Conservation (phyloP, 2,888 invertebrate species). For the Xanthorhoe designata region DNA sequence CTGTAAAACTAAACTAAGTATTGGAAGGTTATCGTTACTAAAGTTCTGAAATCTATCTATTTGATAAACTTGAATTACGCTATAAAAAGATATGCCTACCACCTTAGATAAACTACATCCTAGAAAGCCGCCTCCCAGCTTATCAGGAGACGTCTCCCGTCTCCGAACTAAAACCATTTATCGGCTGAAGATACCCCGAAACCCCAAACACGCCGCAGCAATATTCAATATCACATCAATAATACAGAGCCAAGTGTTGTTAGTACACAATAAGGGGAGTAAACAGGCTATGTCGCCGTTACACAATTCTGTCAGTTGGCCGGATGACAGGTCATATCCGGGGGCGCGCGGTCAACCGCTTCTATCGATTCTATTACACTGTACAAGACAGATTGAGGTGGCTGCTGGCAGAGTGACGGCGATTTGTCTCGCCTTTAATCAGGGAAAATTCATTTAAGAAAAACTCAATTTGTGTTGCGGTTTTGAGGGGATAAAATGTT, state of each 20-base stretch:
- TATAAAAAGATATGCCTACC: constrained; percentile 12
- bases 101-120: constrained; percentile 15
- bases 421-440: constrained; percentile 51
- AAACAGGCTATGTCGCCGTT: constrained; percentile 65
- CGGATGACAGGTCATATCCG: constrained; percentile 80
- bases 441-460: constrained; percentile 33
- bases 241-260: constrained; percentile 62
- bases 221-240: constrained; percentile 49
- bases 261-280: constrained; percentile 66
- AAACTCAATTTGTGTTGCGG: constrained; percentile 27
- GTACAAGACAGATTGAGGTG: constrained; percentile 73
- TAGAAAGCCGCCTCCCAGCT: constrained; percentile 7
- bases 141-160: constrained; percentile 19
- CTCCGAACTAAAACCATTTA: constrained; percentile 17
- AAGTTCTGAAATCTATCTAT: background rate
- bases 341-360: constrained; percentile 67
- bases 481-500: constrained; percentile 19
- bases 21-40: background rate
- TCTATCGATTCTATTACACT: constrained; percentile 79
- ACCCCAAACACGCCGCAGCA: constrained; percentile 24
- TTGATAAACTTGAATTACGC: constrained; percentile 3
- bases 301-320: constrained; percentile 68
- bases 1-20: background rate
- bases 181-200: constrained; percentile 12
- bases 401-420: constrained; percentile 48